phyloP scores from a whole-genome alignment of 2,113 vertebrate species.

The Brachypodius melanocephalos region DNA sequence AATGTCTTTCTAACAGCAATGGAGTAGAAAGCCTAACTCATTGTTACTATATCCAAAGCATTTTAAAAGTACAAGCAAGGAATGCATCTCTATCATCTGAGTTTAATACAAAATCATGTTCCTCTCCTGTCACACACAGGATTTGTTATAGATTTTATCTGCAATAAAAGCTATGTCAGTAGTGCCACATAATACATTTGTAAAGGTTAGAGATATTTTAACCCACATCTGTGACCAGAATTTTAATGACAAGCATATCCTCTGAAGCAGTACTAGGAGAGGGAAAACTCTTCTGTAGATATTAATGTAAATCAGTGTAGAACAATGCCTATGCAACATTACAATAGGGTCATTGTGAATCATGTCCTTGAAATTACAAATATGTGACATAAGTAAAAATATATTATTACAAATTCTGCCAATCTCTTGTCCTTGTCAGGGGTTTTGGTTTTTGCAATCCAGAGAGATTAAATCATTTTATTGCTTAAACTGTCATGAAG shows the following conservation, averaged over 20 bases:
- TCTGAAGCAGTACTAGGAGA: conserved; percentile 52
- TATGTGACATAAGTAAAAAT: conserved; percentile 72
- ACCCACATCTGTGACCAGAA: conserved; percentile 73
- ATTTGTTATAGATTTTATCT: conserved; percentile 78
- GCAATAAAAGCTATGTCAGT: conserved; percentile 73
- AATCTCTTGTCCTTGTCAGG: conserved; percentile 65
- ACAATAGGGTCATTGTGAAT: conserved; percentile 62
- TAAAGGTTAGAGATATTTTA: conserved; percentile 78
- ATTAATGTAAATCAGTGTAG: conserved; percentile 66
- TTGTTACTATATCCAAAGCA: conserved; percentile 62
- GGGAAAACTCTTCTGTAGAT: conserved; percentile 47
- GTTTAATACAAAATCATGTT: conserved; percentile 73
- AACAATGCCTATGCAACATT: conserved; percentile 45
- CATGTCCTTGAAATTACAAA: conserved; percentile 74
- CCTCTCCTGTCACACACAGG: conserved; percentile 68
- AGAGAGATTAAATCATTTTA: conserved; percentile 67
- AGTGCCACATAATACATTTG: conserved; percentile 74
- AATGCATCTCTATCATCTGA: conserved; percentile 65
- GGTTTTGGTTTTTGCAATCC: conserved; percentile 56
- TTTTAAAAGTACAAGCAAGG: conserved; percentile 63
- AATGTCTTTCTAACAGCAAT: conserved; percentile 28
- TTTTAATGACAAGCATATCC: conserved; percentile 63
- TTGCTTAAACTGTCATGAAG: conserved; percentile 67
- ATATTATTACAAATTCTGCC: conserved; percentile 67
- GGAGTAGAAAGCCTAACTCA: conserved; percentile 12